Evolutionary conservation across 2,888 invertebrate genomes (phyloP).

Genomic region (Monochamus alternatus): DNA sequence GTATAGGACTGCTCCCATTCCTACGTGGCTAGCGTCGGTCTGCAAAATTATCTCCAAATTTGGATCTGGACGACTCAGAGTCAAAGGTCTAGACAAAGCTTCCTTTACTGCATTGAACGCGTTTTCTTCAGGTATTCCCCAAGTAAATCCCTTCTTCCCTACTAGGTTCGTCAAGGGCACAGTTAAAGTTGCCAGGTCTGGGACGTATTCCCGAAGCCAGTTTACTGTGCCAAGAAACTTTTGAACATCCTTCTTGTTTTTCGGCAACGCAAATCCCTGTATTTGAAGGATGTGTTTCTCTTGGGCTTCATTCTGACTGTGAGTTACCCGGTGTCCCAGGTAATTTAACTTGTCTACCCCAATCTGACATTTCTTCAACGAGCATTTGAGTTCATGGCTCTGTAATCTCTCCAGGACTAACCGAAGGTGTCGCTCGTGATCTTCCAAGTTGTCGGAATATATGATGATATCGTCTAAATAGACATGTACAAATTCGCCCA

Average conservation of each 20-base stretch:
- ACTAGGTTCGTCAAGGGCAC: constrained; percentile 52
- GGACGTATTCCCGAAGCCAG: background rate
- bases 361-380: constrained; percentile 47
- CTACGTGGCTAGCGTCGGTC: constrained; percentile 52
- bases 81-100: constrained; percentile 41
- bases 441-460: constrained; percentile 39
- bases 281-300: constrained; percentile 38
- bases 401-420: constrained; percentile 48
- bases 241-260: constrained; percentile 40
- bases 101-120: constrained; percentile 45
- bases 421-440: constrained; percentile 48
- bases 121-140: constrained; percentile 38
- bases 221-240: constrained; percentile 53
- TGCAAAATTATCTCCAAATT: constrained; percentile 48
- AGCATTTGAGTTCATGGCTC: constrained; percentile 38
- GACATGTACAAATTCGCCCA: constrained; percentile 38
- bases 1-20: constrained; percentile 56
- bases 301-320: constrained; percentile 36
- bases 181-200: constrained; percentile 5
- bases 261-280: constrained; percentile 21
- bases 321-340: constrained; percentile 40
- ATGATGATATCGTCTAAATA: constrained; percentile 48
- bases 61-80: constrained; percentile 49
- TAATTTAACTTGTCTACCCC: constrained; percentile 39
- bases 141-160: constrained; percentile 37